phyloP scores from a whole-genome alignment of 2,888 invertebrate genomes.

The Stegana nigrithorax region DNA sequence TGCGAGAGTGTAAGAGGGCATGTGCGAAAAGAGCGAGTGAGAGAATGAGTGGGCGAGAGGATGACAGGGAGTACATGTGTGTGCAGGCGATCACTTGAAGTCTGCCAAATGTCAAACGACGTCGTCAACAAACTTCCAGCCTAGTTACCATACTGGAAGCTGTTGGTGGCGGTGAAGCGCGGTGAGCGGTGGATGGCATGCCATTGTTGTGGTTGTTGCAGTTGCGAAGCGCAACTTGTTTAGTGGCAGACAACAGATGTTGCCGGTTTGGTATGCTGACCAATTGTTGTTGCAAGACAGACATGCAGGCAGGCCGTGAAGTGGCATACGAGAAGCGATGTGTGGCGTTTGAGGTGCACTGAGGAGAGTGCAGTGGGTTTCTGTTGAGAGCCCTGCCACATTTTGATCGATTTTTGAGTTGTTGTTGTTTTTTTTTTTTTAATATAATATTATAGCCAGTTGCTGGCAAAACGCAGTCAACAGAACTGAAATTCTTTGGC shows the following conservation, averaged over 20 bases:
- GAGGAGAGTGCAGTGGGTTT: background rate
- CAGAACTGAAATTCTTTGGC: too few relatives aligned
- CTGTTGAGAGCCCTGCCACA: too few relatives aligned
- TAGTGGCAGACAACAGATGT: slow-evolving; percentile 12
- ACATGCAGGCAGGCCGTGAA: slow-evolving; percentile 2
- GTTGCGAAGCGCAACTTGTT: background rate
- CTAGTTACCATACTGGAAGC: too few relatives aligned
- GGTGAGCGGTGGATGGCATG: too few relatives aligned
- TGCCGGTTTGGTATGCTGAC: slow-evolving; percentile 46
- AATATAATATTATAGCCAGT: too few relatives aligned
- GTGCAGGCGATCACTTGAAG: too few relatives aligned
- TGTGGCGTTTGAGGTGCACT: slow-evolving; percentile 3
- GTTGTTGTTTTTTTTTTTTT: slow-evolving; percentile 11
- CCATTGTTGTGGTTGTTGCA: slow-evolving; percentile 35
- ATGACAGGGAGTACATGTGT: background rate
- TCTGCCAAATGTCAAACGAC: too few relatives aligned
- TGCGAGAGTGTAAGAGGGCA: background rate
- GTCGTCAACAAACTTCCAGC: too few relatives aligned
- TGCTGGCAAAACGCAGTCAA: too few relatives aligned
- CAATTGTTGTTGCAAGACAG: slow-evolving; percentile 44
- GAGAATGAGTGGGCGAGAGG: background rate
- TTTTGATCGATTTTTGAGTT: too few relatives aligned
- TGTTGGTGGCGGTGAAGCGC: too few relatives aligned
- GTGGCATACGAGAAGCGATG: background rate
- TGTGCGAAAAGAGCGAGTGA: background rate